These are phyloP conservation scores for Poeciliopsis infans DNA, from an alignment of 2,797 vertebrate genomes.

Conservation along the genomic window DNA sequence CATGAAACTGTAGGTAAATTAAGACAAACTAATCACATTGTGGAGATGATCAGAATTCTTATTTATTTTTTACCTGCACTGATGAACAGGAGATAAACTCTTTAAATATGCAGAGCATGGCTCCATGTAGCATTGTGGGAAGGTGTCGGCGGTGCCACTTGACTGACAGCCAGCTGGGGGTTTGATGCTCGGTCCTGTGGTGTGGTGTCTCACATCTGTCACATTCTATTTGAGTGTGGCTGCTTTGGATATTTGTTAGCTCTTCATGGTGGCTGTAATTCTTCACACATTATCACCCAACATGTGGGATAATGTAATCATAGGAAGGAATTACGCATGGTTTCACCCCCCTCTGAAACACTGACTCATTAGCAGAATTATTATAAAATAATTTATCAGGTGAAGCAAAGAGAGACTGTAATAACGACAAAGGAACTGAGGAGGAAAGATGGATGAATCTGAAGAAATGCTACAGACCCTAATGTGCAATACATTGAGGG, in stretches of 20 bases:
- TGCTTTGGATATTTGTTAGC: constrained; percentile 62
- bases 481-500: constrained; percentile 30
- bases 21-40: constrained; percentile 39
- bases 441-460: constrained; percentile 48
- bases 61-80: constrained; percentile 45
- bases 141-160: constrained; percentile 57
- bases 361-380: constrained; percentile 60
- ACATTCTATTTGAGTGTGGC: constrained; percentile 64
- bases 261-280: constrained; percentile 52
- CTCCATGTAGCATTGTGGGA: constrained; percentile 69
- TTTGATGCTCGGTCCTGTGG: constrained; percentile 64
- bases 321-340: constrained; percentile 35
- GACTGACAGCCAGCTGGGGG: constrained; percentile 76
- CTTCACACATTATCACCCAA: constrained; percentile 57
- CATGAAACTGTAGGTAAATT: neutral
- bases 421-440: constrained; percentile 13
- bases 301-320: constrained; percentile 57
- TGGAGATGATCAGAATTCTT: constrained; percentile 51
- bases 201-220: constrained; percentile 75
- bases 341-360: constrained; percentile 40
- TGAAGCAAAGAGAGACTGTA: constrained; percentile 29
- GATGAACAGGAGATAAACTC: constrained; percentile 41
- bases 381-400: constrained; percentile 61
- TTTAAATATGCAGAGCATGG: constrained; percentile 72
- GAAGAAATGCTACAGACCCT: constrained; percentile 42